Evolutionary conservation across 2,113 vertebrate genomes (phyloP), one percentile per base, ranked within the genome.

Genomic region (Myrmecobius fasciatus): DNA sequence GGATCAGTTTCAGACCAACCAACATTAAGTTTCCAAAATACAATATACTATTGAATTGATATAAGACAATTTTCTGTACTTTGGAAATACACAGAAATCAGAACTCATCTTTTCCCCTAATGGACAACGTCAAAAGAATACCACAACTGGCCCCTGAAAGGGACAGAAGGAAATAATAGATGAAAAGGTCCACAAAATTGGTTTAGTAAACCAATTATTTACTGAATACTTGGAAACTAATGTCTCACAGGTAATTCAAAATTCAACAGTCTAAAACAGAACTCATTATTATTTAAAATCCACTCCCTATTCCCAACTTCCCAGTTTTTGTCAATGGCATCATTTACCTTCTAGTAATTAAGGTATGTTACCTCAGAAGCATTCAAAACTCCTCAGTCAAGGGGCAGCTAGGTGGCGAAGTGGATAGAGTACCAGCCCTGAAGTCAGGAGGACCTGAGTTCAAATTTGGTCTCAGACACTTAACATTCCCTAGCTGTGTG

Each of bases 21-120:
- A 75, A 92, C 75, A 93, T 49, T 94, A 93, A 95, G 91, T 89
- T 94, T 96, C 89, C 93, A 96, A 96, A 83, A 96, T 94, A 97
- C 0, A 96, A 67, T 93, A 96, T 52, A 89, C 91, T 48, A 90
- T 8, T 83, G n/a, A 89, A 93, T 24, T 89, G 47, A 12, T 91
- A 83, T 49, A 67, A 53, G 90, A 75, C 91, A 95, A 83, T 89
- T 96, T 89, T 89, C 25, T 75, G 53, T 48, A 91, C n/a, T 96
- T 96, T 89, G 89, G 53, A 67, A 52, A 93, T 53, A 91, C 56
- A 75, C 25, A 11, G 67, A 92, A 96, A 95, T 46, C 89, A 48
- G 54, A 96, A 92, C 20, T 93, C 90, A 93, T 47, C 36, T 92
- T n/a, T 67, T 93, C 94, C 88, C 67, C n/a, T 43, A 83, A 24